Base-by-base conservation (phyloP, 2,888 invertebrate species). In the Nebria salina region DNA sequence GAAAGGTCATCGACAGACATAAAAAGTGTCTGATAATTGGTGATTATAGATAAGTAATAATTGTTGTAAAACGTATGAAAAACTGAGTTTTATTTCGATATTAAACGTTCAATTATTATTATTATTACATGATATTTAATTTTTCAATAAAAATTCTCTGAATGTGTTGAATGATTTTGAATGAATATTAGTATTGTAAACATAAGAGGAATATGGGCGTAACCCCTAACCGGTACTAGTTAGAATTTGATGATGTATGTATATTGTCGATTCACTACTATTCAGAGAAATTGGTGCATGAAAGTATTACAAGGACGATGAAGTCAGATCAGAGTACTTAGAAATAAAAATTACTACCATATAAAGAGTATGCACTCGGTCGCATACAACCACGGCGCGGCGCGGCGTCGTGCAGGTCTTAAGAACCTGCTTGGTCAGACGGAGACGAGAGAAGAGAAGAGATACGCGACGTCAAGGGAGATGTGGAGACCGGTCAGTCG, bases 291-390 rank as follows among this genome's bases (percentile, higher is more conserved):
- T 76, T 76, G 43, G 20, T 41, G 7, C 54, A 68, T 54, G 54
- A 73, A 82, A 77, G 82, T 78, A 82, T 82, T 82, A 83, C 83
- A 82, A 82, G 82, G 83, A 43, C 82, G 82, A 82, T 82, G 80
- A 76, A 81, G 83, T 83, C 81, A 83, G 68, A 72, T 25, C 66
- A 75, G 77, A 72, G 77, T 82, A 54, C 54, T 76, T 54, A 83
- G 78, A 81, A 82, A 78, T 81, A 82, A 77, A 82, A 82, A 82
- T 81, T 79, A 82, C 66, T 78, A 25, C 78, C 78, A 78, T 78
- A 78, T 78, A 74, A 78, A 78, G 78, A 73, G 70, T 68, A 34
- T 70, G 74, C 73, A 78, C 74, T 66, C 25, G 65, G n/a, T 72
- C 34, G 34, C 72, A 66, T 65, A 34, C 20, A 66, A 65, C 41